A percentile compares a stretch with the other conserved stretches of the same genome.
phyloP scores from a whole-genome alignment of 2,888 invertebrate genomes.

The Ophioninae sp. region DNA sequence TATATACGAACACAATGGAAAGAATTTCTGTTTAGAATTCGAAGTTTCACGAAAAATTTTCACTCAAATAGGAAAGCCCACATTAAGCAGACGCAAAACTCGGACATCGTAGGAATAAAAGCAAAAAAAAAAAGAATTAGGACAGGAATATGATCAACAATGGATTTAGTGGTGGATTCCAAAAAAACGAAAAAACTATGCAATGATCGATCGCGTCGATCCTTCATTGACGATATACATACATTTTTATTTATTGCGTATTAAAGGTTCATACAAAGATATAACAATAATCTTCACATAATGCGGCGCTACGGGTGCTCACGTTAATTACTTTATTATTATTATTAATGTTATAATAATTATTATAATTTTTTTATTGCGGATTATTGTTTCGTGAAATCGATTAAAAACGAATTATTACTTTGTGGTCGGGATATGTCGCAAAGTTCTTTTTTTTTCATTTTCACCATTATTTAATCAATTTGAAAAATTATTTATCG shows the following conservation, averaged over 20 bases:
- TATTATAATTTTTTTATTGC: conserved; percentile 48
- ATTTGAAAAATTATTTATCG: conserved; percentile 33
- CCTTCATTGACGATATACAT: conserved; percentile 71
- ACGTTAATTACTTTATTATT: conserved; percentile 60
- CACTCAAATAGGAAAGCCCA: neutral
- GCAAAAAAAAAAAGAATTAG: neutral
- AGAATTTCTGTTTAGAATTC: neutral
- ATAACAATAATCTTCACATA: conserved; percentile 74
- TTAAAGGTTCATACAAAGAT: conserved; percentile 77
- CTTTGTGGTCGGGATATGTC: conserved; percentile 67
- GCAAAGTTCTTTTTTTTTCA: conserved; percentile 56
- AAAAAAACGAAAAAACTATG: neutral
- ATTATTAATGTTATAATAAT: conserved; percentile 45
- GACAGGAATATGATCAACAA: neutral
- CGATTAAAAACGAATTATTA: conserved; percentile 63
- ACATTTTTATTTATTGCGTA: conserved; percentile 74
- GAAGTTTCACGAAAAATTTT: neutral
- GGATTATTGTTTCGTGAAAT: conserved; percentile 59
- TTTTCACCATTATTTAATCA: conserved; percentile 19
- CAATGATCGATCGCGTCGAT: conserved; percentile 26
- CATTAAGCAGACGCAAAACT: neutral
- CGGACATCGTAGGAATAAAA: neutral
- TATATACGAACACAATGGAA: neutral
- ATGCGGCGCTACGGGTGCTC: conserved; percentile 70
- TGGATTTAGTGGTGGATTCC: neutral